A percentile compares a stretch with the other conserved stretches of the same genome.
Conservation (phyloP, 2,113 vertebrate species). For the Sebastes fasciatus region DNA sequence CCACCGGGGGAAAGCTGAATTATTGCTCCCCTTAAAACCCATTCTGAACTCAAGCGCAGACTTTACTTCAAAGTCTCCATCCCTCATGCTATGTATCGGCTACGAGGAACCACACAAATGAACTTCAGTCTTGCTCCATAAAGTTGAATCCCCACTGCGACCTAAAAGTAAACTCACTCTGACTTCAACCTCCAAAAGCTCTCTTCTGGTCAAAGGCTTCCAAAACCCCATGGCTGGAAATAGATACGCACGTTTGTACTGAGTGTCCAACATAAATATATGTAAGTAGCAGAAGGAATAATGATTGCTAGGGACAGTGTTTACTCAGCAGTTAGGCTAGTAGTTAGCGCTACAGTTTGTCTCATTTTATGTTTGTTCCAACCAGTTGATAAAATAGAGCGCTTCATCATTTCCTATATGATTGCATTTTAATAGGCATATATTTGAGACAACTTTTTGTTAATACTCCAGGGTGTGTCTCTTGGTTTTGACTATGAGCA, state of each 20-base stretch:
- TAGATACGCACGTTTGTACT: slow-evolving; percentile 63
- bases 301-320: slow-evolving; percentile 60
- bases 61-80: slow-evolving; percentile 67
- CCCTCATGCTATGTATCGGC: slow-evolving; percentile 39
- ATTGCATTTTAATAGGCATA: slow-evolving; percentile 33
- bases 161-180: slow-evolving; percentile 71
- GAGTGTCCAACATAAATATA: slow-evolving; percentile 76
- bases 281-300: slow-evolving; percentile 68
- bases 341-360: slow-evolving; percentile 40
- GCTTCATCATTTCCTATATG: slow-evolving; percentile 15
- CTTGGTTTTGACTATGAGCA: slow-evolving; percentile 23
- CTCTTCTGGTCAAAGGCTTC: slow-evolving; percentile 50
- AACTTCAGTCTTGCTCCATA: slow-evolving; percentile 72
- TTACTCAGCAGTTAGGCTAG: slow-evolving; percentile 62
- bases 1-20: slow-evolving; percentile 64
- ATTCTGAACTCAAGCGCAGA: slow-evolving; percentile 53
- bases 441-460: slow-evolving; percentile 14
- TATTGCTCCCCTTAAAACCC: slow-evolving; percentile 64
- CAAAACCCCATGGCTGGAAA: slow-evolving; percentile 63
- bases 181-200: slow-evolving; percentile 56
- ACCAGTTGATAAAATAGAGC: slow-evolving; percentile 28
- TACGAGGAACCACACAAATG: slow-evolving; percentile 57
- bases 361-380: slow-evolving; percentile 46
- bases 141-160: slow-evolving; percentile 71
- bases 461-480: slow-evolving; percentile 16